Conservation (phyloP, 1,140 invertebrate genomes). For the Dendroctonus ponderosae region DNA sequence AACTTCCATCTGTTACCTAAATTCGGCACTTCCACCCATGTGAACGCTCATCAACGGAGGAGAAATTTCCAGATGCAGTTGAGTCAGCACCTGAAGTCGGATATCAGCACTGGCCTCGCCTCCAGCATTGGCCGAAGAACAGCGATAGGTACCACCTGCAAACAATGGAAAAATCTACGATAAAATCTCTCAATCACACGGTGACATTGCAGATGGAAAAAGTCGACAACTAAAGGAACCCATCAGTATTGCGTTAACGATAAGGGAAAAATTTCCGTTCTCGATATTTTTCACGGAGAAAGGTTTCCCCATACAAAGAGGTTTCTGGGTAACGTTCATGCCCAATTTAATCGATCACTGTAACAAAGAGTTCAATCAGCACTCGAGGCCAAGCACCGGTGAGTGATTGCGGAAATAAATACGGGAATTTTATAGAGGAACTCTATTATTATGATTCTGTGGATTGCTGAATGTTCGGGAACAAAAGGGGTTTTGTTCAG, state of each 20-base stretch:
- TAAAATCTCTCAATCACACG: too few relatives aligned
- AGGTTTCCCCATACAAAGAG: background rate
- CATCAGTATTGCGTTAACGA: background rate
- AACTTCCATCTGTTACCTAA: slow-evolving; percentile 50
- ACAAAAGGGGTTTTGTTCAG: too few relatives aligned
- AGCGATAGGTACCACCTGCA: slow-evolving; percentile 62
- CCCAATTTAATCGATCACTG: slow-evolving; percentile 20
- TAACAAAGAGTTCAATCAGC: slow-evolving; percentile 23
- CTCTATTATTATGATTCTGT: too few relatives aligned
- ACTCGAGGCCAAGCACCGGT: slow-evolving; percentile 5
- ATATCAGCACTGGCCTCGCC: slow-evolving; percentile 69
- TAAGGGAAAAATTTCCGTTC: slow-evolving; percentile 8
- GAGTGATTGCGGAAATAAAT: slow-evolving; percentile 15
- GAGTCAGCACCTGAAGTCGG: slow-evolving; percentile 64
- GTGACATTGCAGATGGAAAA: too few relatives aligned
- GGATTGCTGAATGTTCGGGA: too few relatives aligned
- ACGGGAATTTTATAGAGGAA: slow-evolving; percentile 1
- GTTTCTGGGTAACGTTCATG: slow-evolving; percentile 9
- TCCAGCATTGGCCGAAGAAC: slow-evolving; percentile 66
- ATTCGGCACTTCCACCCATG: slow-evolving; percentile 72
- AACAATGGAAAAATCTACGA: slow-evolving; percentile 6
- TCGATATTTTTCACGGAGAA: background rate
- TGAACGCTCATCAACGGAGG: slow-evolving; percentile 72
- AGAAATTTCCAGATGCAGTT: slow-evolving; percentile 68
- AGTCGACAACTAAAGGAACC: too few relatives aligned